Evolutionary conservation across 2,797 vertebrate genomes (phyloP), one percentile per base, ranked within the genome.

Genomic region (Lithobates pipiens): DNA sequence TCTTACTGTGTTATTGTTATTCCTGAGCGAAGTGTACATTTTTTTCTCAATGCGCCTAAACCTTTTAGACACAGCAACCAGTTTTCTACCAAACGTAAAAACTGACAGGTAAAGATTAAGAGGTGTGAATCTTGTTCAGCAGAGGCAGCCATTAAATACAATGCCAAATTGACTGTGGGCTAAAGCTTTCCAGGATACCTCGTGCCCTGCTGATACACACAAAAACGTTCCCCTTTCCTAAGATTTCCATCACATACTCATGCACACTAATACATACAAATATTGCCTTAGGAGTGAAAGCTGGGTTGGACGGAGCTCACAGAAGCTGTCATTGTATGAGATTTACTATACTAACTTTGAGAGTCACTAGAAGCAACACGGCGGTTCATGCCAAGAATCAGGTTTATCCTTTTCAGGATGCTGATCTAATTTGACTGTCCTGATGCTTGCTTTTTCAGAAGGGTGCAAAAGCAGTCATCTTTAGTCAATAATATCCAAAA

Each of bases 111-210:
- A 74, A 44, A 65, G 71, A 82, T 65, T 75, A 21, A 61, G 63
- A 78, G 61, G 63, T 68, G 77, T 78, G 34, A 44, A 16, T 29
- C 54, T n/a, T 77, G 57, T 77, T 77, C 76, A 77, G 34, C 54
- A 44, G 77, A 68, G 61, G 32, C 34, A 67, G 61, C 63, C n/a
- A 25, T 67, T 67, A 78, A 78, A 67, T 68, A 25, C 25, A 67
- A 78, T 27, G 21, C 11, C 54, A 61, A 61, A 61, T 61, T 70
- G 68, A 70, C 68, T 70, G 68, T 34, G 29, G 68, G 68, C 68
- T 70, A 34, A 70, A 70, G 29, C 27, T 70, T 70, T 34, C 16
- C 68, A 16, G 68, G 29, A 70, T 70, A 70, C 18, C 32, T 18
- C 32, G 32, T 70, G 32, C 32, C 27, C 16, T 70, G 29, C 32